Percentiles rank a stretch among this genome's conserved stretches.
Evolutionary conservation across 2,888 invertebrate genomes (phyloP).

Genomic region (Zygaena filipendulae): DNA sequence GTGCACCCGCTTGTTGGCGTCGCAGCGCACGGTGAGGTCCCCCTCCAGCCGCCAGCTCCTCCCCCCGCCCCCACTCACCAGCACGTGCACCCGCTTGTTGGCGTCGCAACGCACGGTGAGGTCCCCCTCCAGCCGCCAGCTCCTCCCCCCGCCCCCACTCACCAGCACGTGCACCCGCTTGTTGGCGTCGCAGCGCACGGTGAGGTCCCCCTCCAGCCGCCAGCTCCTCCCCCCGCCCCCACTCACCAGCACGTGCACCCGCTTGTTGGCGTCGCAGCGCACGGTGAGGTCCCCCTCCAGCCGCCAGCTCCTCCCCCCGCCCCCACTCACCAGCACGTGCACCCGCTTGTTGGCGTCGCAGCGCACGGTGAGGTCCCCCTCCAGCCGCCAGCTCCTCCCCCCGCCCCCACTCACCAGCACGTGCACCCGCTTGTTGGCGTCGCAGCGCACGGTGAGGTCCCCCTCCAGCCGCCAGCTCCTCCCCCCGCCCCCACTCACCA

Average conservation of each 20-base stretch:
- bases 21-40: conserved; percentile 33
- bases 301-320: too few relatives aligned
- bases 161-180: conserved; percentile 49
- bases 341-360: conserved; percentile 46
- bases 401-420: conserved; percentile 45
- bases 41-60: conserved; percentile 21
- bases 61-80: conserved; percentile 35
- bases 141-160: too few relatives aligned
- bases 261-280: conserved; percentile 44
- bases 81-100: conserved; percentile 42
- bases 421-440: conserved; percentile 42
- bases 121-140: conserved; percentile 23
- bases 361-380: conserved; percentile 30
- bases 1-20: conserved; percentile 42
- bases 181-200: conserved; percentile 39
- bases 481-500: too few relatives aligned
- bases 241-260: conserved; percentile 43
- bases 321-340: conserved; percentile 41
- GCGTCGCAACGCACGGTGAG: conserved; percentile 38
- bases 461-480: conserved; percentile 22
- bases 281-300: conserved; percentile 28
- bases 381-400: too few relatives aligned
- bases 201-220: conserved; percentile 24
- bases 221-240: too few relatives aligned
- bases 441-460: conserved; percentile 33